Evolutionary conservation across 1,140 invertebrate genomes (phyloP).

Genomic region (Bombus affinis): DNA sequence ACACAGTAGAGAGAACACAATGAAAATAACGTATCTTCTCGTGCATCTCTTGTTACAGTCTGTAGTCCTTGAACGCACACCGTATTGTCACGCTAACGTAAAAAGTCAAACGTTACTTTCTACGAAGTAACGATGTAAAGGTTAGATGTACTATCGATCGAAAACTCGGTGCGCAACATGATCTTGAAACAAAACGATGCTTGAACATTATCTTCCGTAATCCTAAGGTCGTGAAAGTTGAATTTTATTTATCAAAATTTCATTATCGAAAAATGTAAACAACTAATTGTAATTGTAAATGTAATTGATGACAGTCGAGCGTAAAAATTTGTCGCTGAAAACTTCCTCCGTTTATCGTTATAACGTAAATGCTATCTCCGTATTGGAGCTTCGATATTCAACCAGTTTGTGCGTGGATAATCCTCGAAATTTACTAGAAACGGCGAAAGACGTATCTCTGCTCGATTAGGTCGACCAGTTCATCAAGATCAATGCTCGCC

Average conservation of each 20-base stretch:
- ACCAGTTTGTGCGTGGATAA: not conserved
- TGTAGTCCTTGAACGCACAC: not conserved
- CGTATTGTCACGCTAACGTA: too few relatives aligned
- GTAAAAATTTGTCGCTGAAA: not conserved
- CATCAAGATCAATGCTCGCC: constrained; percentile 17
- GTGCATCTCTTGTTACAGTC: not conserved
- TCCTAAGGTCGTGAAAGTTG: too few relatives aligned
- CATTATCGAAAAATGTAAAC: too few relatives aligned
- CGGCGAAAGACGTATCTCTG: not conserved
- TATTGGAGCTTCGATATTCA: not conserved
- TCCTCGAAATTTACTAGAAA: not conserved
- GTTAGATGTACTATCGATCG: not conserved
- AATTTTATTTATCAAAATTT: too few relatives aligned
- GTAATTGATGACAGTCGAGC: too few relatives aligned
- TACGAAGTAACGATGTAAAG: not conserved
- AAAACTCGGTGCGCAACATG: not conserved
- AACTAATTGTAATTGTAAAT: too few relatives aligned
- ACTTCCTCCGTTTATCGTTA: not conserved
- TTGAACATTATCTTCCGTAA: too few relatives aligned
- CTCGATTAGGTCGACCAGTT: not conserved
- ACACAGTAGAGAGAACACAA: not conserved
- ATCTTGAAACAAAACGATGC: not conserved
- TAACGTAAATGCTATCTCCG: not conserved
- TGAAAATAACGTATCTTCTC: not conserved
- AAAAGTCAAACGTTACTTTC: not conserved